These are phyloP conservation scores for Paracentrotus lividus DNA, from an alignment of 53 echinoderm and acorn worm genomes.

Conservation along the genomic window DNA sequence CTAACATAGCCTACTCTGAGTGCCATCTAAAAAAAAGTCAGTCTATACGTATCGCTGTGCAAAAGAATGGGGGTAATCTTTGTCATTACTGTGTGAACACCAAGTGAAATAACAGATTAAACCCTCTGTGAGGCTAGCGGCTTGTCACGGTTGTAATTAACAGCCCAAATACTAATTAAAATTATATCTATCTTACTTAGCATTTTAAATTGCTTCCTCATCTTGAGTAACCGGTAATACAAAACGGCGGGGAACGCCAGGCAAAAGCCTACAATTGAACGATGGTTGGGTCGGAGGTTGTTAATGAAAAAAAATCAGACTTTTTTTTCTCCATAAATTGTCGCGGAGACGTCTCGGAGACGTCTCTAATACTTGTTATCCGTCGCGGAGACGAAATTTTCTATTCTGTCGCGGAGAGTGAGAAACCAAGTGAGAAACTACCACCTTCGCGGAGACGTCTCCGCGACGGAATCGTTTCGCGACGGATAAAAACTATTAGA, in stretches of 20 bases:
- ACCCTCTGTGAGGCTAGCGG: not conserved
- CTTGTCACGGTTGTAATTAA: not conserved
- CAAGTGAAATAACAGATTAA: not conserved
- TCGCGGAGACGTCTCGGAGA: no score
- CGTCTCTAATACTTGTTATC: no score
- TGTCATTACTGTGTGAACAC: conserved; percentile 4
- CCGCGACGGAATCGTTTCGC: no score
- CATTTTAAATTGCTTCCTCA: conserved; percentile 34
- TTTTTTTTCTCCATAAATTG: no score
- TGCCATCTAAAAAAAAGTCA: no score
- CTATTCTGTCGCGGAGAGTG: no score
- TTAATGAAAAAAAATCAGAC: conserved; percentile 42
- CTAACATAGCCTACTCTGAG: no score
- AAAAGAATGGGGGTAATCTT: not conserved
- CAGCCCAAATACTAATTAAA: conserved; percentile 37
- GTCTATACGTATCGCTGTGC: no score
- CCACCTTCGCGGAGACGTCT: no score
- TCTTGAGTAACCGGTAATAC: conserved; percentile 34
- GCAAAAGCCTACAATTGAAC: conserved; percentile 16
- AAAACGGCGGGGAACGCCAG: conserved; percentile 16
- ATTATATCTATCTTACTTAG: not conserved
- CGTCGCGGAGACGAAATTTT: no score
- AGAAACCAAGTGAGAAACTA: no score
- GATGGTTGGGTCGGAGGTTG: not conserved
- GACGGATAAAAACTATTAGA: no score